Base-by-base conservation (phyloP, 35 echinoderm and acorn worm genomes). In the Heliocidaris erythrogramma region DNA sequence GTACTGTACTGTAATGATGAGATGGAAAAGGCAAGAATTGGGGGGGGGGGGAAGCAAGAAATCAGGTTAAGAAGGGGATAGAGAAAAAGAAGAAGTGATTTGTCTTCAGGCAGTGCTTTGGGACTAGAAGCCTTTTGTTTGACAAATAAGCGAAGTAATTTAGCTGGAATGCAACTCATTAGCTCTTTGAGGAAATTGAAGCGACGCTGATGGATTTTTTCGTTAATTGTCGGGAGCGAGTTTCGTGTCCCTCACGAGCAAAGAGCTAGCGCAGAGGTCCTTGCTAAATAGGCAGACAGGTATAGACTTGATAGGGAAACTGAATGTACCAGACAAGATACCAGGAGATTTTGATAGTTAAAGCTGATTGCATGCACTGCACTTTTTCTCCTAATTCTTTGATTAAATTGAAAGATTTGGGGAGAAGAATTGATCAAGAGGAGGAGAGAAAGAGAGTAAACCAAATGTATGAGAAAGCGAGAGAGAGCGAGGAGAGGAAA, bases 91-190 rank as follows among this genome's bases (percentile, higher is more conserved):
- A 89, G 31, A 89, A 48, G 87, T 30, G 10, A 89, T 89, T 35
- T 89, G 87, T 89, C 47, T 78, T 78, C 65, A 24, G 27, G 65
- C 27, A 89, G 47, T 17, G 87, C 87, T 9, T 48, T 32, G 87
- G 31, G 86, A 42, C 47, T 0, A 2, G 31, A 89, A 12, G 4
- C 30, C 32, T 48, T 89, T 89, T 42, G 87, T 13, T 89, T 14
- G 30, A 48, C 32, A 16, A 89, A 48, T 14, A 89, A 48, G 87
- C 87, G 18, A 48, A 47, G 87, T 27, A 48, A 89, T 89, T 48
- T 89, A 48, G 31, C 47, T 89, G 87, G 87, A 47, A 89, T 89
- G 87, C 87, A 89, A 18, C 31, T 89, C 87, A 89, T 89, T 89
- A 89, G 31, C 47, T 13, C 18, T 89, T 89, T 89, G 0, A 35